These are phyloP conservation scores for Paedocypris micromegethes DNA, from an alignment of 2,797 vertebrate species.

Conservation along the genomic window DNA sequence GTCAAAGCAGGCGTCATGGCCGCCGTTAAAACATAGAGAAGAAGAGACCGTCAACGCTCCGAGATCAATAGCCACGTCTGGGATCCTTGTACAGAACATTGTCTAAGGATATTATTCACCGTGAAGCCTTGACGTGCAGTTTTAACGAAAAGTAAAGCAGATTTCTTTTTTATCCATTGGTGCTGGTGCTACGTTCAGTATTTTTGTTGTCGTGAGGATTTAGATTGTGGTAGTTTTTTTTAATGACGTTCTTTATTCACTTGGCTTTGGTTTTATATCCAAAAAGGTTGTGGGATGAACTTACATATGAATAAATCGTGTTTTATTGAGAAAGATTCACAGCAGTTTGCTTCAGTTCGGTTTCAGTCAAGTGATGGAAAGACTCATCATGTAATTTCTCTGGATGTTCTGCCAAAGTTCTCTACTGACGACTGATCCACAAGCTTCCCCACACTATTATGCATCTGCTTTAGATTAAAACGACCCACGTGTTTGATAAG, in stretches of 20 bases:
- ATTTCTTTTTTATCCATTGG: slow-evolving; percentile 63
- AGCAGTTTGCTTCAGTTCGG: slow-evolving; percentile 12
- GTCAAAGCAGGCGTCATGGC: slow-evolving; percentile 57
- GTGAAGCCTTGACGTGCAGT: slow-evolving; percentile 60
- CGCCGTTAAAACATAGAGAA: slow-evolving; percentile 74
- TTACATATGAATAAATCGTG: slow-evolving; percentile 52
- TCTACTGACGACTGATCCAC: slow-evolving; percentile 12
- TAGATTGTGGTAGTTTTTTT: slow-evolving; percentile 31
- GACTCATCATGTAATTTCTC: slow-evolving; percentile 11
- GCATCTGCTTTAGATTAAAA: slow-evolving; percentile 52
- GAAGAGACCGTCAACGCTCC: slow-evolving; percentile 60
- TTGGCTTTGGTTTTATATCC: slow-evolving; percentile 52
- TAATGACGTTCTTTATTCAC: slow-evolving; percentile 27
- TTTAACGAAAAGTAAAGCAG: slow-evolving; percentile 59
- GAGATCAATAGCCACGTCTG: slow-evolving; percentile 70
- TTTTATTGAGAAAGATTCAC: slow-evolving; percentile 35
- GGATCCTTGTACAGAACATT: slow-evolving; percentile 80
- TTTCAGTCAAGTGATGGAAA: slow-evolving; percentile 17
- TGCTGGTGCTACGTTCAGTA: slow-evolving; percentile 80
- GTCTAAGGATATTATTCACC: slow-evolving; percentile 64
- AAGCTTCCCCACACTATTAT: slow-evolving; percentile 46
- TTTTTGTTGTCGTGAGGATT: slow-evolving; percentile 52
- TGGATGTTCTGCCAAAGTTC: slow-evolving; percentile 10
- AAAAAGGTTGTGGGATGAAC: slow-evolving; percentile 58
- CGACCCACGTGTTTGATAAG: slow-evolving; percentile 40